Evolutionary conservation across 1,140 invertebrate genomes (phyloP).

Genomic region (Musca domestica): DNA sequence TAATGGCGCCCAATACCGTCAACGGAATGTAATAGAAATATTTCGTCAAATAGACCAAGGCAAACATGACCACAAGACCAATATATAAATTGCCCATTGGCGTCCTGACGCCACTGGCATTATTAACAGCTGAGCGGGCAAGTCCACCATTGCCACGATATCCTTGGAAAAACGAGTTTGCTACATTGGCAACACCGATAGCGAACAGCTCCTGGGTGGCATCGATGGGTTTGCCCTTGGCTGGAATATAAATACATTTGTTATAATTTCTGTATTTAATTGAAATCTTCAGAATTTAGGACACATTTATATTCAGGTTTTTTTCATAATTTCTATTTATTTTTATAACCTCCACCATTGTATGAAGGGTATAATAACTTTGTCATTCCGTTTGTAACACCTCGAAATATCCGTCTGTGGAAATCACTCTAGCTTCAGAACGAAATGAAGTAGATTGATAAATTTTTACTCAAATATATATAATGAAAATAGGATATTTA

Average conservation of each 20-base stretch:
- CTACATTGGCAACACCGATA: conserved; percentile 78
- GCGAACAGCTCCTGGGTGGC: conserved; percentile 83
- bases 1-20: conserved; percentile 74
- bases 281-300: too few species aligned
- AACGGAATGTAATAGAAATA: conserved; percentile 82
- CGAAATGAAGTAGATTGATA: too few species aligned
- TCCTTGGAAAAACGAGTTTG: conserved; percentile 82
- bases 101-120: conserved; percentile 86
- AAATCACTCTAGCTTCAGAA: too few species aligned
- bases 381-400: too few species aligned
- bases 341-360: too few species aligned
- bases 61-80: conserved; percentile 72
- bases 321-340: too few species aligned
- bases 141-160: conserved; percentile 85
- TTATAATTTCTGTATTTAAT: not conserved
- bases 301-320: too few species aligned
- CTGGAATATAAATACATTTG: conserved; percentile 20
- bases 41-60: conserved; percentile 71
- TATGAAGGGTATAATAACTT: too few species aligned
- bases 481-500: too few species aligned
- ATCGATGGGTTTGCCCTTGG: conserved; percentile 76
- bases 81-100: conserved; percentile 72
- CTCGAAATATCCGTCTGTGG: too few species aligned
- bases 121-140: conserved; percentile 82
- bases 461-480: too few species aligned